These are phyloP conservation scores for Lepidothrix coronata DNA, from an alignment of 2,113 vertebrate species.

Conservation along the genomic window DNA sequence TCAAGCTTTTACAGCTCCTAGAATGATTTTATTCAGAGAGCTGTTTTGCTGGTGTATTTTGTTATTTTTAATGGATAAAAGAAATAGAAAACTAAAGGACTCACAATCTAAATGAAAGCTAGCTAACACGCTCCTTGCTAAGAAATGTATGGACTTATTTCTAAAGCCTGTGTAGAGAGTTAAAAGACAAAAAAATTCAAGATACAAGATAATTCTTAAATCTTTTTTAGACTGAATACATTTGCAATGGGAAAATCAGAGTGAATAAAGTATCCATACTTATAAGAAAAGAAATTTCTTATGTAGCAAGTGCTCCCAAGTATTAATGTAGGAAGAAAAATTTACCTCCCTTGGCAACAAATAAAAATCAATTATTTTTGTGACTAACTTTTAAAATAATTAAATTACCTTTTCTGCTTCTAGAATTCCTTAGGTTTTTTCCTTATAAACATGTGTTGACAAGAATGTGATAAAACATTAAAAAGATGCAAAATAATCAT, in stretches of 20 bases:
- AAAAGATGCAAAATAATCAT: neutral
- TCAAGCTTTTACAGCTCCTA: slow-evolving; percentile 13
- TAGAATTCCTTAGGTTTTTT: neutral
- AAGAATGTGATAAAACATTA: neutral
- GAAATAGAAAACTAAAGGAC: slow-evolving; percentile 1
- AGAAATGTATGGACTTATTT: neutral
- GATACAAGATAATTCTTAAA: neutral
- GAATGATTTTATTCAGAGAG: slow-evolving; percentile 24
- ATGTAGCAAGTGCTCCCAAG: neutral
- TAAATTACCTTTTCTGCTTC: neutral
- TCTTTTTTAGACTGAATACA: neutral
- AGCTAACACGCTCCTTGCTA: neutral
- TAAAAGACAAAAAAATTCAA: neutral
- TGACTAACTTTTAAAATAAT: neutral
- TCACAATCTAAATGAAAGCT: neutral
- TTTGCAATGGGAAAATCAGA: neutral
- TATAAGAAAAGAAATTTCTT: neutral
- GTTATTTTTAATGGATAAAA: neutral
- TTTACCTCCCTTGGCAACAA: neutral
- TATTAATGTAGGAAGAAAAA: neutral
- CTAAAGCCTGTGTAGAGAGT: neutral
- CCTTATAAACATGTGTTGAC: neutral
- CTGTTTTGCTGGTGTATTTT: neutral
- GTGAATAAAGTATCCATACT: neutral
- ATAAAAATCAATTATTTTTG: neutral